Evolutionary conservation across 2,797 vertebrate genomes (phyloP).

Genomic region (Ibycter americanus): DNA sequence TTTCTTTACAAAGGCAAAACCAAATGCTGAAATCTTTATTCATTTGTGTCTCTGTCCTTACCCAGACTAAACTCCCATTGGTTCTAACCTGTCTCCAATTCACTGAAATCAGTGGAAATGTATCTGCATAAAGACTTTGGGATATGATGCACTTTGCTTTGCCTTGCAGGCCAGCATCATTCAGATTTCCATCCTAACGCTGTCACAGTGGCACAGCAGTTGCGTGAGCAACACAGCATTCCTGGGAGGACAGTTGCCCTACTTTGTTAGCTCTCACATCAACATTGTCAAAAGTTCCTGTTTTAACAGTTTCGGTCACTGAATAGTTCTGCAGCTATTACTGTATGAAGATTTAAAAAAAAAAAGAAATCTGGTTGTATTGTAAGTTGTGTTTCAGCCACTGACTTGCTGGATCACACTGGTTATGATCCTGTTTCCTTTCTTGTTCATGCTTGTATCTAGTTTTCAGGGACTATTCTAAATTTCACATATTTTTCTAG

Average conservation of each 20-base stretch:
- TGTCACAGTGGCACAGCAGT: background rate
- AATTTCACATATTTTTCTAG: background rate
- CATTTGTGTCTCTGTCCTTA: background rate
- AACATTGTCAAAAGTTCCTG: background rate
- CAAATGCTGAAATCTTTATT: slow-evolving; percentile 41
- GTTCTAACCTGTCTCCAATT: background rate
- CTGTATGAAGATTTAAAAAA: background rate
- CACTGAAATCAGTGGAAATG: background rate
- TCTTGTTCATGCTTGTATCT: background rate
- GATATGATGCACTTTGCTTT: background rate
- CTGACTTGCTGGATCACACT: background rate
- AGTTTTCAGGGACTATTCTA: background rate
- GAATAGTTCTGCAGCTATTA: background rate
- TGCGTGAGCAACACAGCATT: background rate
- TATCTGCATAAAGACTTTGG: background rate
- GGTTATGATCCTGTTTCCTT: background rate
- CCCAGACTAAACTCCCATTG: background rate
- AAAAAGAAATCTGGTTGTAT: background rate
- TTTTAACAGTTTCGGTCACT: background rate
- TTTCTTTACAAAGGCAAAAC: slow-evolving; percentile 40
- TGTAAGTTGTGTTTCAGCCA: background rate
- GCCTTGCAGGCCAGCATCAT: background rate
- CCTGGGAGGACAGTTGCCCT: accelerated
- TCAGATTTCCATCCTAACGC: background rate
- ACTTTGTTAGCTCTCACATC: background rate